Conservation (phyloP, 2,113 vertebrate genomes). For the Acrocephalus arundinaceus region DNA sequence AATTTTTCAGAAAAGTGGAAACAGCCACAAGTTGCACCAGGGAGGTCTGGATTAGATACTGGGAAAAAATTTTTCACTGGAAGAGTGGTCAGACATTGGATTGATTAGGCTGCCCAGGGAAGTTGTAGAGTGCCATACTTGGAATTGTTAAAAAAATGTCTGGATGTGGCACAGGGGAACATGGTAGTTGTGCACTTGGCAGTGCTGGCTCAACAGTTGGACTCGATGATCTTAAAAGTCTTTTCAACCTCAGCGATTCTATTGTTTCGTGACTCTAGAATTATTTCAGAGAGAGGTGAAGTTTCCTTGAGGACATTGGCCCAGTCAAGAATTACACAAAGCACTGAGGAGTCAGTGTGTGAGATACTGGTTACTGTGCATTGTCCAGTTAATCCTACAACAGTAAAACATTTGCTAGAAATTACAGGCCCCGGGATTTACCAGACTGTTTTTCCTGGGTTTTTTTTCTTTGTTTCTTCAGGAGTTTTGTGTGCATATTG, state of each 20-base stretch:
- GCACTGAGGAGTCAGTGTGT: background rate
- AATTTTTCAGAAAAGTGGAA: background rate
- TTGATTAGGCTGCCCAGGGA: background rate
- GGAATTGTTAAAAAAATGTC: background rate
- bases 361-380: background rate
- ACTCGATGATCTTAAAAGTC: fast-evolving
- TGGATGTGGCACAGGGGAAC: background rate
- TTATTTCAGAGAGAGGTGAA: background rate
- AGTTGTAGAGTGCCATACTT: background rate
- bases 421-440: background rate
- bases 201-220: background rate
- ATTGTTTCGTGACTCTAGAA: background rate
- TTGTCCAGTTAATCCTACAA: background rate
- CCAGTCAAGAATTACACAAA: background rate
- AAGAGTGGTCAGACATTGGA: background rate
- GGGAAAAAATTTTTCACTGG: background rate
- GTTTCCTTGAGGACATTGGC: background rate
- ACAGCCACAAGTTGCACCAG: background rate
- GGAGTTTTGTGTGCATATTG: background rate
- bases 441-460: background rate
- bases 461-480: background rate
- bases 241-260: background rate
- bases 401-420: background rate
- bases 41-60: too few species aligned
- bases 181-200: background rate